Evolutionary conservation across 2,888 invertebrate genomes (phyloP), one percentile per base, ranked within the genome.

Genomic region (Caenorhabditis parvicauda): DNA sequence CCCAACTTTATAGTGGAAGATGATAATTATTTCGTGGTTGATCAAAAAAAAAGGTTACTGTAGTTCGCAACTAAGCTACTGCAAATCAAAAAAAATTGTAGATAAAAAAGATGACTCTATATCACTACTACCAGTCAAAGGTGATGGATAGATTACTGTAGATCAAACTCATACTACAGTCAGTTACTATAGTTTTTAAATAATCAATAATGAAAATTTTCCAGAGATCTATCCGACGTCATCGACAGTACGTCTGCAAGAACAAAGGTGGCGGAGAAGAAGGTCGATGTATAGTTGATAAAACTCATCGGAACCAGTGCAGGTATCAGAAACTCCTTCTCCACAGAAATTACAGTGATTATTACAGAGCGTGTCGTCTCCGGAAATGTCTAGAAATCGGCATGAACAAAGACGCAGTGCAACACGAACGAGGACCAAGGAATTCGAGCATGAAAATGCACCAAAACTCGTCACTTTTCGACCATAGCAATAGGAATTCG

Each of bases 231-330:
- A 95, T 98, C 61, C 86, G 98, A 5, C 87, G 94, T n/a, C 92
- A 91, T 80, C 87, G 96, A 0, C 90, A 91, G 73, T 99, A 98
- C 83, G 87, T 90, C 1, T 99, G 98, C 85, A 96, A 96, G 83
- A 90, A 91, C 0, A 89, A 91, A 70, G 87, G 87, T 17, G 79
- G 79, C 4, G 57, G 66, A 48, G 72, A 78, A 17, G 89, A 89
- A 68, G 91, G 90, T 0, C 84, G 86, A 9, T 96, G 95, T 81
- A 85, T 90, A 45, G 91, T 96, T 9, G 95, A 96, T 83, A 96
- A 95, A 82, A 90, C 91, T 0, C 94, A 93, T 81, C 85, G 95
- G 24, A 96, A 96, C 84, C 95, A 96, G 82, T 96, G 96, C 82
- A 86, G 70, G 70, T 67, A 56, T 56, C 38, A 42, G 45, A 45